phyloP scores from a whole-genome alignment of 30 jellyfish, hydroid and myxozoan species.

The Mastigias papua region DNA sequence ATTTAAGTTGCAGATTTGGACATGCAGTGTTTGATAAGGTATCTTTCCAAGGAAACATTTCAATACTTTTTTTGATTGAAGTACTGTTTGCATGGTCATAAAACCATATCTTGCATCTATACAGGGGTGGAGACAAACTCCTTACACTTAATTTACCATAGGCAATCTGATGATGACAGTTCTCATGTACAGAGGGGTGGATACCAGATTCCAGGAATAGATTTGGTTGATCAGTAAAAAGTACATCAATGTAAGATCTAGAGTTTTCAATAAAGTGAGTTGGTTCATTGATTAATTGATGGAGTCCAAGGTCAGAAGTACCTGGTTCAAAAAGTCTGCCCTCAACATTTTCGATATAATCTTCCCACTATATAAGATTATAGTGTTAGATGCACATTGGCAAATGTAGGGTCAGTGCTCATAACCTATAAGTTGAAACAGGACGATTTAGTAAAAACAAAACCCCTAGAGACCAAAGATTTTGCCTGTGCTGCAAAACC shows the following conservation, averaged over 20 bases:
- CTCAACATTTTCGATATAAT: conserved; percentile 31
- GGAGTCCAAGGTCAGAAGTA: conserved; percentile 31
- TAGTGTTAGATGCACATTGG: too few relatives aligned
- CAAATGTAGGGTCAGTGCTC: too few relatives aligned
- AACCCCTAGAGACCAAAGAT: too few relatives aligned
- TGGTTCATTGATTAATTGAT: conserved; percentile 22
- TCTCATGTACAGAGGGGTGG: not conserved
- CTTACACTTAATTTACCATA: not conserved
- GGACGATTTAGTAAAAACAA: too few relatives aligned
- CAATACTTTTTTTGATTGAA: too few relatives aligned
- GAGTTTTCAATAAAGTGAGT: not conserved
- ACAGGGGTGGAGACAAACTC: conserved; percentile 14
- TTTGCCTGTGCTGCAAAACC: too few relatives aligned
- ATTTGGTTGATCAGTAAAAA: not conserved
- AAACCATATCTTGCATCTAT: too few relatives aligned
- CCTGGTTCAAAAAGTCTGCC: conserved; percentile 6
- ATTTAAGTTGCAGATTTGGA: too few relatives aligned
- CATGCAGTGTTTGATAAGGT: too few relatives aligned
- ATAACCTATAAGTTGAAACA: too few relatives aligned
- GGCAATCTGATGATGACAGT: conserved; percentile 16
- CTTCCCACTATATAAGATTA: conserved; percentile 39
- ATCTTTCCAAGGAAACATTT: too few relatives aligned
- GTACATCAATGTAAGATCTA: not conserved
- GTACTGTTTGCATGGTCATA: too few relatives aligned
- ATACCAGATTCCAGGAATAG: conserved; percentile 15